phyloP scores from a whole-genome alignment of 2,113 vertebrate species.

The Empidonax traillii region DNA sequence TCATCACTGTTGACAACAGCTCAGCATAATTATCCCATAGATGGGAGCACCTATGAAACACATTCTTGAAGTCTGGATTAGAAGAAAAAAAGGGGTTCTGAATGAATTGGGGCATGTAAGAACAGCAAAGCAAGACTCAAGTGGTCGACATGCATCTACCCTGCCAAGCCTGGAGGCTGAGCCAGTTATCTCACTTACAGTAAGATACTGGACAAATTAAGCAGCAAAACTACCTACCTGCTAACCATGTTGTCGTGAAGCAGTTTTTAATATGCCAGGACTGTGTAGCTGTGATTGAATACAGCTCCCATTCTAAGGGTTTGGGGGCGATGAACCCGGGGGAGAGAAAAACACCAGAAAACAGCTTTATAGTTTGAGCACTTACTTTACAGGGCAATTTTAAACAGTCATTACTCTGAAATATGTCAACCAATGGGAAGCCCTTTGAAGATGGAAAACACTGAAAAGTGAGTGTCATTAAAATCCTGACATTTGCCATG shows the following conservation, averaged over 20 bases:
- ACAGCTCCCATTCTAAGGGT: background rate
- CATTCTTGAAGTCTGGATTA: background rate
- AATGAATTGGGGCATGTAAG: background rate
- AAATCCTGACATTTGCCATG: conserved; percentile 22
- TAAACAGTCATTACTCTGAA: background rate
- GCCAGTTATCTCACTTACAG: background rate
- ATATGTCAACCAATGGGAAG: background rate
- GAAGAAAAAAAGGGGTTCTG: background rate
- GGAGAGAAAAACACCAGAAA: conserved; percentile 6
- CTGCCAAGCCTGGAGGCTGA: background rate
- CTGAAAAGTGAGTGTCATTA: background rate
- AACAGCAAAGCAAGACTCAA: background rate
- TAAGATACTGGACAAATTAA: background rate
- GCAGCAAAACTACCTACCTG: background rate
- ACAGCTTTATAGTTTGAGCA: background rate
- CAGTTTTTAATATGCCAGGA: background rate
- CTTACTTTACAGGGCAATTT: background rate
- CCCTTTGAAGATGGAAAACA: background rate
- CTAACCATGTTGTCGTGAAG: background rate
- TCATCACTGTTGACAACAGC: background rate
- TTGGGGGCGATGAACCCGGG: background rate
- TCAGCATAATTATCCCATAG: background rate
- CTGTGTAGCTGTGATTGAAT: background rate
- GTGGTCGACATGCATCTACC: background rate
- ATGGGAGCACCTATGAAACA: background rate